A percentile compares a stretch with the other conserved stretches of the same genome.
These are phyloP conservation scores for Strix uralensis DNA, from an alignment of 2,113 vertebrate genomes.

Conservation along the genomic window DNA sequence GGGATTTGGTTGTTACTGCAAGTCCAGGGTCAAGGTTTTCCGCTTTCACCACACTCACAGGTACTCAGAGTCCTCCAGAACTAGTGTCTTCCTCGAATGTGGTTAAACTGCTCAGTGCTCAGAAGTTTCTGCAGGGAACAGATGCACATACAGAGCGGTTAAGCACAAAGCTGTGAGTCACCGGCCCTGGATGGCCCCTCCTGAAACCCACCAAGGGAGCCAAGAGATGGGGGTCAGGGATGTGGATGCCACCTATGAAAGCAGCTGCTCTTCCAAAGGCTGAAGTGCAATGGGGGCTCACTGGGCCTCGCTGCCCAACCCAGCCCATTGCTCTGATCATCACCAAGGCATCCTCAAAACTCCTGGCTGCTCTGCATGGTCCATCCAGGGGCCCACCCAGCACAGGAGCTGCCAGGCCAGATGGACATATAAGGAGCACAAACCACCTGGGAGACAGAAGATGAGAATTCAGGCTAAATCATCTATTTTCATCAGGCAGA, in stretches of 20 bases:
- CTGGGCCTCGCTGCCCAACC: rapidly evolving
- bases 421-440: neutral
- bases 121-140: neutral
- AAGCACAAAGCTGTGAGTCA: neutral
- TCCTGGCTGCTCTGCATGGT: neutral
- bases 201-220: neutral
- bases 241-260: neutral
- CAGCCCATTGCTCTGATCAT: neutral
- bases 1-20: neutral
- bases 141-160: neutral
- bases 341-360: neutral
- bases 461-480: neutral
- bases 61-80: neutral
- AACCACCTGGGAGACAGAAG: neutral
- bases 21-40: neutral
- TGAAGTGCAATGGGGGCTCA: rapidly evolving
- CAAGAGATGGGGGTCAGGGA: neutral
- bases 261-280: neutral
- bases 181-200: neutral
- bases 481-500: neutral
- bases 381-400: neutral
- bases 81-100: neutral
- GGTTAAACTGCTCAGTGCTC: neutral
- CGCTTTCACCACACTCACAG: rapidly evolving
- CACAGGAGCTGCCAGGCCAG: neutral